These are phyloP conservation scores for Urechis unicinctus DNA, from an alignment of 2,888 invertebrate genomes.

Conservation along the genomic window DNA sequence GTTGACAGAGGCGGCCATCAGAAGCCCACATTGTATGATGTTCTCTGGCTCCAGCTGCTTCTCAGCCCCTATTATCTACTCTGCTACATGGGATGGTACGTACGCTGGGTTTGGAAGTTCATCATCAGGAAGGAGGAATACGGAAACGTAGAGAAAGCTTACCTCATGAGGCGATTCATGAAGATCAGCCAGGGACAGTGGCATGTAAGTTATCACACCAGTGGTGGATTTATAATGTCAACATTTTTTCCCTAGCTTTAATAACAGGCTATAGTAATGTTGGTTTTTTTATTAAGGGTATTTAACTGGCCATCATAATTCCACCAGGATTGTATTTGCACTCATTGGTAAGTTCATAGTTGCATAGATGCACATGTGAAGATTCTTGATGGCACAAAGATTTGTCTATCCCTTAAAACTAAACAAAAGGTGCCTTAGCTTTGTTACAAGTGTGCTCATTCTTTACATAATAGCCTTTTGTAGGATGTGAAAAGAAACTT, in stretches of 20 bases:
- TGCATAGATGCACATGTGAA: too few relatives aligned
- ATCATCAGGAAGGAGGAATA: constrained; percentile 68
- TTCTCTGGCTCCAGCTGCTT: constrained; percentile 77
- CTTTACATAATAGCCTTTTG: too few relatives aligned
- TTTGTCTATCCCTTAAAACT: too few relatives aligned
- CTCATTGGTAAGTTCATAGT: too few relatives aligned
- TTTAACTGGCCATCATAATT: not conserved
- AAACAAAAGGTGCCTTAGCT: too few relatives aligned
- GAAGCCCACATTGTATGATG: constrained; percentile 67
- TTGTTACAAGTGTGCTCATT: too few relatives aligned
- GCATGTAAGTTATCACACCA: constrained; percentile 49
- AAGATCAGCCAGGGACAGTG: constrained; percentile 55
- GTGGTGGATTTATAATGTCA: not conserved
- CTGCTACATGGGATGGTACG: constrained; percentile 68
- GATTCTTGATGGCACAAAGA: too few relatives aligned
- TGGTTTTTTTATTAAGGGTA: too few relatives aligned
- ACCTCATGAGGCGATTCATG: constrained; percentile 75
- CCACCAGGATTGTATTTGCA: too few relatives aligned
- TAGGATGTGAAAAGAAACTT: too few relatives aligned
- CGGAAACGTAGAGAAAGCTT: constrained; percentile 74
- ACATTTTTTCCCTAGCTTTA: too few relatives aligned
- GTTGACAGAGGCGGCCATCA: constrained; percentile 73
- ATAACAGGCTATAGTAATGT: too few relatives aligned
- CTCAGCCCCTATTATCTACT: constrained; percentile 67
- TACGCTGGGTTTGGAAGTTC: constrained; percentile 76